Evolutionary conservation across 1,140 invertebrate genomes (phyloP).

Genomic region (Tigriopus japonicus): DNA sequence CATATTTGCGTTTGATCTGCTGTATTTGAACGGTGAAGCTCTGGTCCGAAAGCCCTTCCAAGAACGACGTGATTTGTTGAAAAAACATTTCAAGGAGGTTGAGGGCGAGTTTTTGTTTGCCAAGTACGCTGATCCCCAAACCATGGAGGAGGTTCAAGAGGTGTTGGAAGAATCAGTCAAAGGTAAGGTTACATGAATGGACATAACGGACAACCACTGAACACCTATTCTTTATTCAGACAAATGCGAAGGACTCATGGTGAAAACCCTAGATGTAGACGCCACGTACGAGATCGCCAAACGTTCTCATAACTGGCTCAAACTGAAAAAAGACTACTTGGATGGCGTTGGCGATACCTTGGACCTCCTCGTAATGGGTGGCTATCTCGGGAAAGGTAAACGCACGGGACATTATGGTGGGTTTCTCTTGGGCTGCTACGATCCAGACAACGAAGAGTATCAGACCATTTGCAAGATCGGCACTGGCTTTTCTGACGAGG

Average conservation of each 20-base stretch:
- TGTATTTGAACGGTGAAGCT: constrained; percentile 79
- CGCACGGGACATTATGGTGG: constrained; percentile 82
- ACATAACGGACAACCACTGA: background rate
- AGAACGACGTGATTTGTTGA: constrained; percentile 51
- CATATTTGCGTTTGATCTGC: constrained; percentile 90
- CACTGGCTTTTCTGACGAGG: constrained; percentile 90
- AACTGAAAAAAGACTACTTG: constrained; percentile 94
- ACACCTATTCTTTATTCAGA: constrained; percentile 29
- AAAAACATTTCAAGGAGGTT: constrained; percentile 48
- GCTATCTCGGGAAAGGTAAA: constrained; percentile 82
- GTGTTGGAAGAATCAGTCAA: constrained; percentile 91
- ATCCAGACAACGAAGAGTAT: constrained; percentile 77
- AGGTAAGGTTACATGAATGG: constrained; percentile 31
- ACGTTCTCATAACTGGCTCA: constrained; percentile 89
- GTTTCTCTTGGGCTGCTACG: constrained; percentile 91
- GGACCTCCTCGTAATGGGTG: constrained; percentile 77
- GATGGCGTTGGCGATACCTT: constrained; percentile 73
- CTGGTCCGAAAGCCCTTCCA: constrained; percentile 59
- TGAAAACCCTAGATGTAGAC: constrained; percentile 80
- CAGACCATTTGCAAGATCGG: constrained; percentile 90
- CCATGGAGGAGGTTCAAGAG: constrained; percentile 77
- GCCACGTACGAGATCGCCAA: constrained; percentile 97
- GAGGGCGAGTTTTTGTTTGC: constrained; percentile 80
- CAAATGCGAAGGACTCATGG: constrained; percentile 97
- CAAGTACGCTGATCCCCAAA: constrained; percentile 55